phyloP scores from a whole-genome alignment of 2,797 vertebrate genomes.

The Esox lucius region DNA sequence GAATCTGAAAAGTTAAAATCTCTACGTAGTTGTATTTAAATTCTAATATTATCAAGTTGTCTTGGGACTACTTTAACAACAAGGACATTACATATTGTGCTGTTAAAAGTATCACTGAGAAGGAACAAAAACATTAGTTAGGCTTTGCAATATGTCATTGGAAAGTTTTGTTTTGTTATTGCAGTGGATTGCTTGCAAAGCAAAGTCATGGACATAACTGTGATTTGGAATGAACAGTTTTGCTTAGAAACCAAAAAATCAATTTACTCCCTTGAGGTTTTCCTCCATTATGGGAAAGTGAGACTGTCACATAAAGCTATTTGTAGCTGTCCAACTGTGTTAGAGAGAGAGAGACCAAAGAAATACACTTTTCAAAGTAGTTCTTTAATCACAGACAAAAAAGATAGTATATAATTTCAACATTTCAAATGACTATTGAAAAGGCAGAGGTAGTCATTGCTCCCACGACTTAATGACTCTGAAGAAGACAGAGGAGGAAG shows the following conservation, averaged over 20 bases:
- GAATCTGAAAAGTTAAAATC: neutral
- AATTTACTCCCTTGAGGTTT: slow-evolving; percentile 24
- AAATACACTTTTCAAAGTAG: slow-evolving; percentile 41
- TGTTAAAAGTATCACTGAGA: neutral
- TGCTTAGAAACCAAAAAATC: slow-evolving; percentile 31
- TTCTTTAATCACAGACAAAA: slow-evolving; percentile 54
- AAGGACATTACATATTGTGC: neutral
- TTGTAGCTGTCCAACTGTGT: slow-evolving; percentile 36
- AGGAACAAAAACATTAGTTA: neutral
- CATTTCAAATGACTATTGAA: slow-evolving; percentile 37
- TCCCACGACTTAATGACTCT: slow-evolving; percentile 37
- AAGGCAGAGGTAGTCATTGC: slow-evolving; percentile 26
- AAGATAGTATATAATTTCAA: slow-evolving; percentile 37
- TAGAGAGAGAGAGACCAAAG: slow-evolving; percentile 38
- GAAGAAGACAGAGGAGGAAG: slow-evolving; percentile 12
- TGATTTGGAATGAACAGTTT: slow-evolving; percentile 14
- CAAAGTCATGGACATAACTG: slow-evolving; percentile 1
- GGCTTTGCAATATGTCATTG: neutral
- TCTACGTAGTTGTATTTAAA: neutral
- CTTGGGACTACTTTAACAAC: no score
- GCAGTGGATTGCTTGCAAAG: neutral
- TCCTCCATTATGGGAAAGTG: slow-evolving; percentile 22
- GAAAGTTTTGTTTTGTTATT: neutral
- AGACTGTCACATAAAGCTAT: slow-evolving; percentile 38
- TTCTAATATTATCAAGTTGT: neutral